phyloP scores from a whole-genome alignment of 2,113 vertebrate genomes.

The Xenopus tropicalis region UCB_Xtro_10.0 CM004443.2:137320001-137320500 shows the following conservation, averaged over 20 bases:
- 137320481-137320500: slow-evolving; percentile 23
- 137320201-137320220: slow-evolving; percentile 32
- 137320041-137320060: too few relatives aligned
- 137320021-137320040: too few relatives aligned
- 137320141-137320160: slow-evolving; percentile 29
- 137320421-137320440: slow-evolving; percentile 22
- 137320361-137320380: slow-evolving; percentile 21
- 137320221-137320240: slow-evolving; percentile 18
- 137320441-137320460: slow-evolving; percentile 18
- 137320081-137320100: slow-evolving; percentile 12
- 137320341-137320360: slow-evolving; percentile 28
- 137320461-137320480: slow-evolving; percentile 14
- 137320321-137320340: slow-evolving; percentile 27
- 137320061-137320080: background rate
- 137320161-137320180: slow-evolving; percentile 10
- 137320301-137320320: slow-evolving; percentile 30
- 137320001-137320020: too few relatives aligned
- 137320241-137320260: slow-evolving; percentile 28
- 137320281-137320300: slow-evolving; percentile 23
- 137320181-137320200: slow-evolving; percentile 27
- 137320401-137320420: slow-evolving; percentile 15
- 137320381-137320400: slow-evolving; percentile 23
- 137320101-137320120: background rate
- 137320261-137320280: slow-evolving; percentile 21
- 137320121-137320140: slow-evolving; percentile 19